phyloP scores from a whole-genome alignment of 2,797 vertebrate species.

The Scomberomorus guttatus region DNA sequence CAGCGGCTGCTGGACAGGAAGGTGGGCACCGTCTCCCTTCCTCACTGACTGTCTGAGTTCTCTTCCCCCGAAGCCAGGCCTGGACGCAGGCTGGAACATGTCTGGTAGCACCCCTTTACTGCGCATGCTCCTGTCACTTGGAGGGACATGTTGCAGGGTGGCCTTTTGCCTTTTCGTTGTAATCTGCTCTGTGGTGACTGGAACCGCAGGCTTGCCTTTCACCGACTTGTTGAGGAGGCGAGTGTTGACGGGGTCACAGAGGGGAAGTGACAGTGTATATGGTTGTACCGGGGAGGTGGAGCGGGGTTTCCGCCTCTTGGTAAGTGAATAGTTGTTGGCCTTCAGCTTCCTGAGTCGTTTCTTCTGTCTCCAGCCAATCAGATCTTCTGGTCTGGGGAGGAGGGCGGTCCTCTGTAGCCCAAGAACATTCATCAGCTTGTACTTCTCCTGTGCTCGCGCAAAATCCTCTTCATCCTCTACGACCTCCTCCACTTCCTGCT shows the following conservation, averaged over 20 bases:
- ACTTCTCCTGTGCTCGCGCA: conserved; percentile 86
- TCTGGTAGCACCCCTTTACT: conserved; percentile 76
- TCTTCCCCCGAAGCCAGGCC: conserved; percentile 54
- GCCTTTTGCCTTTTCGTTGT: conserved; percentile 63
- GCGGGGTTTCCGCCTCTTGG: conserved; percentile 82
- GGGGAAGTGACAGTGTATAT: conserved; percentile 78
- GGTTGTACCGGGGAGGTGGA: conserved; percentile 54
- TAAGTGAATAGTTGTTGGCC: conserved; percentile 87
- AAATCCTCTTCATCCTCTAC: conserved; percentile 85
- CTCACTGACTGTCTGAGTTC: conserved; percentile 77
- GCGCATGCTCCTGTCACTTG: conserved; percentile 81
- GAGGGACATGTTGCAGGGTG: conserved; percentile 48
- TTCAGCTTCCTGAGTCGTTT: conserved; percentile 88
- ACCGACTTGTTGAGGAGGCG: conserved; percentile 76
- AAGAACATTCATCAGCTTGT: conserved; percentile 87
- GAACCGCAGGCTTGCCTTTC: conserved; percentile 72
- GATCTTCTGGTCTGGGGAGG: conserved; percentile 84
- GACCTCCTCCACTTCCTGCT: conserved; percentile 81
- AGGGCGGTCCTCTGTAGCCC: conserved; percentile 88
- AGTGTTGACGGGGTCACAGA: conserved; percentile 80
- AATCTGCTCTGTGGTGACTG: conserved; percentile 37
- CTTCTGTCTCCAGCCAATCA: conserved; percentile 89
- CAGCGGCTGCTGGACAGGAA: conserved; percentile 43
- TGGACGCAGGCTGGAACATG: conserved; percentile 62
- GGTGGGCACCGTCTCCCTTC: conserved; percentile 40